Evolutionary conservation across 1,140 invertebrate species (phyloP).

Genomic region (Mercenaria mercenaria): DNA sequence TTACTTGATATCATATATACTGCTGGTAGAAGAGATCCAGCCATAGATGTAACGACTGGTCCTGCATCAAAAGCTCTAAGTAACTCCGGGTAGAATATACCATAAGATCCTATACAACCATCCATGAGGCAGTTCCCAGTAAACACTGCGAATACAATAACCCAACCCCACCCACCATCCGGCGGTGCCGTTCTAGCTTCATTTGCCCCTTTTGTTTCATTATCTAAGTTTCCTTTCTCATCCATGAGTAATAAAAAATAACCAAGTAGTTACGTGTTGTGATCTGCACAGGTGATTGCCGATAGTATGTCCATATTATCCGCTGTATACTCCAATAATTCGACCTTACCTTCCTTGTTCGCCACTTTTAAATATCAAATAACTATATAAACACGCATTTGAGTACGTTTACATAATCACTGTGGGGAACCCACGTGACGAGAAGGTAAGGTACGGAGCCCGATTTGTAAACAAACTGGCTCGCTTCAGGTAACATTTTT

Average conservation of each 20-base stretch:
- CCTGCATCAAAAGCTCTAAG: neutral
- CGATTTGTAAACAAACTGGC: too few species aligned
- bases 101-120: constrained; percentile 34
- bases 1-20: constrained; percentile 50
- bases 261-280: too few species aligned
- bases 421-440: too few species aligned
- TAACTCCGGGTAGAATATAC: constrained; percentile 47
- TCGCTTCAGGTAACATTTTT: too few species aligned
- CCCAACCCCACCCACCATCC: constrained; percentile 30
- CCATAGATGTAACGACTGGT: constrained; percentile 35
- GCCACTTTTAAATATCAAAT: too few species aligned
- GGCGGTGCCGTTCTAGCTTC: neutral
- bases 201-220: neutral
- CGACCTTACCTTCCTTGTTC: too few species aligned
- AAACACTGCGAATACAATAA: constrained; percentile 46
- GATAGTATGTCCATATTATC: too few species aligned
- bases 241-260: neutral
- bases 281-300: too few species aligned
- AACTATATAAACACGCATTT: too few species aligned
- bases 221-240: neutral
- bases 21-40: constrained; percentile 14
- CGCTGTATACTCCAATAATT: too few species aligned
- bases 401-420: too few species aligned
- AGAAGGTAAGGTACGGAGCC: too few species aligned
- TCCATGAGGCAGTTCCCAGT: constrained; percentile 33